Percentiles rank a stretch among this genome's conserved stretches.
phyloP scores from a whole-genome alignment of 1,140 invertebrate genomes.

The Patella vulgata region DNA sequence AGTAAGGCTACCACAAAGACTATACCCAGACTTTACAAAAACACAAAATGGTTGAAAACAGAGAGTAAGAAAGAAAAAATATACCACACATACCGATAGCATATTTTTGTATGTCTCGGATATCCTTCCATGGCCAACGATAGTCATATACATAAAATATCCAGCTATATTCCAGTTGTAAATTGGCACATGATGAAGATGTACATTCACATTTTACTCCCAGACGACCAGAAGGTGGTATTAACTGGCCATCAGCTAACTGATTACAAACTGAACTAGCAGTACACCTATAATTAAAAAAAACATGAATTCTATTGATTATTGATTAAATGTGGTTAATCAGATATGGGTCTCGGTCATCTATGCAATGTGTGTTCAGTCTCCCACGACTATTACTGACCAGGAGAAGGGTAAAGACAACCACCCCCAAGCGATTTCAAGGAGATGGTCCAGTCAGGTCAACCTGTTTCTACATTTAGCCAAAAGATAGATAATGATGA shows the following conservation, averaged over 20 bases:
- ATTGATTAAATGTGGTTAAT: background rate
- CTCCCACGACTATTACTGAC: too few species aligned
- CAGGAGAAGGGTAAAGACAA: too few species aligned
- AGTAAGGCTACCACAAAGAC: too few species aligned
- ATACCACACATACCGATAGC: constrained; percentile 41
- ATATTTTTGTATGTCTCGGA: constrained; percentile 19
- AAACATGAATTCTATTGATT: too few species aligned
- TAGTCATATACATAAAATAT: constrained; percentile 31
- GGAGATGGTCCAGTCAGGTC: too few species aligned
- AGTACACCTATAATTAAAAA: constrained; percentile 14
- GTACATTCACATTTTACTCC: constrained; percentile 31
- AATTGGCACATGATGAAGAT: constrained; percentile 17
- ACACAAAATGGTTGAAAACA: too few species aligned
- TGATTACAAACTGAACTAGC: constrained; percentile 28
- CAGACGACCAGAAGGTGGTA: constrained; percentile 33
- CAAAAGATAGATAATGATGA: background rate
- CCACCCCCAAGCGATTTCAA: too few species aligned
- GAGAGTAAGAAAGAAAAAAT: too few species aligned
- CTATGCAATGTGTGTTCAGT: background rate
- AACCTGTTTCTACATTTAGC: too few species aligned
- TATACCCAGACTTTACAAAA: too few species aligned
- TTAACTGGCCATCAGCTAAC: constrained; percentile 21
- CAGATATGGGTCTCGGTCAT: background rate
- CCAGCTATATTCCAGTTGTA: constrained; percentile 31
- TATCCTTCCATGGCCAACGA: constrained; percentile 32